A percentile compares a stretch with the other conserved stretches of the same genome.
Conservation (phyloP, 2,888 invertebrate species). For the Drosophila eohydei region DNA sequence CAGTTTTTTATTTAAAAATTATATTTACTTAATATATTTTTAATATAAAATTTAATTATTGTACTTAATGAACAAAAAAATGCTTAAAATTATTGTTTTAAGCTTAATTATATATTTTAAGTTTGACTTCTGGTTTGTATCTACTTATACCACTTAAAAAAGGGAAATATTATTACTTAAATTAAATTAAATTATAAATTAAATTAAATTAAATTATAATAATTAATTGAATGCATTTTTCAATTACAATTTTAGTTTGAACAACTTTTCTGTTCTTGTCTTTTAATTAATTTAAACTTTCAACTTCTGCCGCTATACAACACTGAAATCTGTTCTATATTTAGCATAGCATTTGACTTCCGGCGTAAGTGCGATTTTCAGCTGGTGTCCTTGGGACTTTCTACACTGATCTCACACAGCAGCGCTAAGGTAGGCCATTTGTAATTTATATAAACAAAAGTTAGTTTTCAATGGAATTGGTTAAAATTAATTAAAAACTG, state of each 20-base stretch:
- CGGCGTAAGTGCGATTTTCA: conserved; percentile 1
- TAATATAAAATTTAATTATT: too few relatives aligned
- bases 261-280: background rate
- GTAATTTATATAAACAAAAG: conserved; percentile 6
- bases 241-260: background rate
- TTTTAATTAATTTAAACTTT: background rate
- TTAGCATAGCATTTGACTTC: background rate
- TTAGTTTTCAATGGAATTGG: conserved; percentile 3
- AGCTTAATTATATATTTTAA: too few relatives aligned
- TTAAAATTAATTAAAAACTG: background rate
- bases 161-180: too few relatives aligned
- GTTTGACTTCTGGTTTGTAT: too few relatives aligned
- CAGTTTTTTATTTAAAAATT: too few relatives aligned
- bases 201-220: too few relatives aligned
- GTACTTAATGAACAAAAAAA: too few relatives aligned
- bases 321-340: background rate
- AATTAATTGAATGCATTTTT: background rate
- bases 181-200: too few relatives aligned
- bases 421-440: conserved; percentile 9
- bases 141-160: too few relatives aligned
- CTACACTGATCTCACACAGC: conserved; percentile 3
- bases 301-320: background rate
- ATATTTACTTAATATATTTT: too few relatives aligned
- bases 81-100: too few relatives aligned
- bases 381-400: conserved; percentile 11